A percentile compares a stretch with the other conserved stretches of the same genome.
phyloP scores from a whole-genome alignment of 64 coral and sea anemone genomes.

The Montipora capricornis region DNA sequence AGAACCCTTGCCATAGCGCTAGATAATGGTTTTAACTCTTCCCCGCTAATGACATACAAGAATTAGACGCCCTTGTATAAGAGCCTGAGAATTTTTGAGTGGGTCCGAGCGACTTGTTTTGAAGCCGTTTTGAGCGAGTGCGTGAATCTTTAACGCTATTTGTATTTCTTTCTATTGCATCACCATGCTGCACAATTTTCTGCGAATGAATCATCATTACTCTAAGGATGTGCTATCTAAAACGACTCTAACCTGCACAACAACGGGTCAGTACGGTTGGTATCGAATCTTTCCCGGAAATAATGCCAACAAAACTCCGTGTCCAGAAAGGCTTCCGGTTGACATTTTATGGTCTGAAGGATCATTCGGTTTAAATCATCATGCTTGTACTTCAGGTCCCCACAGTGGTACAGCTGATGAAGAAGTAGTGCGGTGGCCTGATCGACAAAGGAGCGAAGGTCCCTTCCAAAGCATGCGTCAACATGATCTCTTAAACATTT shows the following conservation, averaged over 20 bases:
- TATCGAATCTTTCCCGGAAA: conserved; percentile 10
- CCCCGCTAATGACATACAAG: no score
- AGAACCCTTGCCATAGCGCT: no score
- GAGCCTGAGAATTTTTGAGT: no score
- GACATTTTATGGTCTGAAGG: background rate
- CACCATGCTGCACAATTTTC: no score
- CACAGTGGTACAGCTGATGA: conserved; percentile 28
- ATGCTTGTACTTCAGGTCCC: background rate
- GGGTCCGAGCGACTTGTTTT: background rate
- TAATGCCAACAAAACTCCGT: conserved; percentile 27
- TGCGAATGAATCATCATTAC: no score
- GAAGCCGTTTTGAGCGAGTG: background rate
- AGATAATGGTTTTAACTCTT: no score
- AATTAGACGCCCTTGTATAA: no score
- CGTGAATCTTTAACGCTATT: no score
- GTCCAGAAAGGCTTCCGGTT: background rate
- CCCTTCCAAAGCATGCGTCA: background rate
- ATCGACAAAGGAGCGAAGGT: background rate
- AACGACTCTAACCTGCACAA: conserved; percentile 14
- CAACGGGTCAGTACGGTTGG: conserved; percentile 14
- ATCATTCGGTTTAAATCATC: background rate
- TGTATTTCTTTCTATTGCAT: no score
- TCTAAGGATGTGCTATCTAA: no score
- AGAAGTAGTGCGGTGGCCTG: conserved; percentile 3
- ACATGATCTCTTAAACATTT: background rate